phyloP scores from a whole-genome alignment of 2,113 vertebrate species.

The Himantopus leucocephalus region DNA sequence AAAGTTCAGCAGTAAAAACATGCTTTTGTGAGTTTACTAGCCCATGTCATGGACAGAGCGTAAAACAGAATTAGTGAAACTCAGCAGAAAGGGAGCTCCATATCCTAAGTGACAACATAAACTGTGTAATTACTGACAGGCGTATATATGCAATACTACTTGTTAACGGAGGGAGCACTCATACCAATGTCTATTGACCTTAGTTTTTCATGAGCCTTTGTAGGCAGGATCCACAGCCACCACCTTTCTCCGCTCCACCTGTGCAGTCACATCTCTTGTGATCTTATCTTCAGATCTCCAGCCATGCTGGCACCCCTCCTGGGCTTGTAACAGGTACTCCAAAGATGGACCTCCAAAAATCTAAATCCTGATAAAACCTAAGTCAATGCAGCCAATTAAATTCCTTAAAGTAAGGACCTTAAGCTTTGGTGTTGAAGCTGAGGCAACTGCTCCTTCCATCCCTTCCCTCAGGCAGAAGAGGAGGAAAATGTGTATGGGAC shows the following conservation, averaged over 20 bases:
- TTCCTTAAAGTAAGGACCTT: not conserved
- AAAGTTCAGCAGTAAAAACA: not conserved
- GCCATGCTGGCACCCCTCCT: not conserved
- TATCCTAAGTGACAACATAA: not conserved
- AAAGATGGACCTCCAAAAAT: not conserved
- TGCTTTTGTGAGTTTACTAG: not conserved
- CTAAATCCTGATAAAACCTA: not conserved
- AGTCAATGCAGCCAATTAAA: not conserved
- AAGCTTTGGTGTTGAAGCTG: not conserved
- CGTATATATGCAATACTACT: too few relatives aligned
- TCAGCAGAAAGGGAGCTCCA: not conserved
- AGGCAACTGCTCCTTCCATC: not conserved
- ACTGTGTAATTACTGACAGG: not conserved
- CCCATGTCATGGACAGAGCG: not conserved
- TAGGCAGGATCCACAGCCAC: not conserved
- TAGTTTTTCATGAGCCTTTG: not conserved
- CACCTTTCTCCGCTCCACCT: not conserved
- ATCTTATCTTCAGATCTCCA: not conserved
- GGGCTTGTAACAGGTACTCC: not conserved
- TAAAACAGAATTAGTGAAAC: not conserved
- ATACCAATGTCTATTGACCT: not conserved
- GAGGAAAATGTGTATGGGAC: not conserved
- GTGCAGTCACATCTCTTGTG: not conserved
- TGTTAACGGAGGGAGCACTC: not conserved
- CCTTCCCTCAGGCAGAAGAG: not conserved